Conservation (phyloP, 2,113 vertebrate genomes). For the Heterocephalus glaber region DNA sequence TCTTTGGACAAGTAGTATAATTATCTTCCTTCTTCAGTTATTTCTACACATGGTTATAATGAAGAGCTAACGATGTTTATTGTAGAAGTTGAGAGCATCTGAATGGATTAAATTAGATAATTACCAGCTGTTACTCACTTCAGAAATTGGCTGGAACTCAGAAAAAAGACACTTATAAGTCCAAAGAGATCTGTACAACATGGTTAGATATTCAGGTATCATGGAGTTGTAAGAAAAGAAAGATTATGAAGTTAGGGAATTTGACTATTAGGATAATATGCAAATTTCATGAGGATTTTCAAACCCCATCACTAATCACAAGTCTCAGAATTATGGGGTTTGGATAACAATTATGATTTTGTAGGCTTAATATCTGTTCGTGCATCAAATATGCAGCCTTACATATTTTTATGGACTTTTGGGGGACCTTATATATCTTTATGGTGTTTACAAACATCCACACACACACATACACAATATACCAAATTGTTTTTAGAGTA, state of each 20-base stretch:
- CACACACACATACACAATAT: background rate
- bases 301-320: background rate
- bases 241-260: background rate
- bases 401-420: background rate
- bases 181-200: background rate
- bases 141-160: slow-evolving; percentile 46
- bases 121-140: slow-evolving; percentile 41
- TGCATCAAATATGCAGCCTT: background rate
- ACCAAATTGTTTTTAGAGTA: background rate
- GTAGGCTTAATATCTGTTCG: background rate
- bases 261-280: background rate
- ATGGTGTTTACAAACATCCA: background rate
- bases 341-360: slow-evolving; percentile 16
- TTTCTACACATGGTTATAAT: slow-evolving; percentile 25
- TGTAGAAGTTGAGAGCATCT: slow-evolving; percentile 19
- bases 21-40: background rate
- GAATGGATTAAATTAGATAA: slow-evolving; percentile 65
- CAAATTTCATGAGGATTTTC: background rate
- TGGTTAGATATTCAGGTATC: background rate
- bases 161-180: background rate
- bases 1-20: slow-evolving; percentile 42
- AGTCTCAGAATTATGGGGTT: slow-evolving; percentile 4
- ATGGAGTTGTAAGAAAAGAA: background rate
- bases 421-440: background rate
- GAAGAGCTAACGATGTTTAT: slow-evolving; percentile 44